phyloP scores from a whole-genome alignment of 2,113 vertebrate genomes.

The Megaceryle torquata region DNA sequence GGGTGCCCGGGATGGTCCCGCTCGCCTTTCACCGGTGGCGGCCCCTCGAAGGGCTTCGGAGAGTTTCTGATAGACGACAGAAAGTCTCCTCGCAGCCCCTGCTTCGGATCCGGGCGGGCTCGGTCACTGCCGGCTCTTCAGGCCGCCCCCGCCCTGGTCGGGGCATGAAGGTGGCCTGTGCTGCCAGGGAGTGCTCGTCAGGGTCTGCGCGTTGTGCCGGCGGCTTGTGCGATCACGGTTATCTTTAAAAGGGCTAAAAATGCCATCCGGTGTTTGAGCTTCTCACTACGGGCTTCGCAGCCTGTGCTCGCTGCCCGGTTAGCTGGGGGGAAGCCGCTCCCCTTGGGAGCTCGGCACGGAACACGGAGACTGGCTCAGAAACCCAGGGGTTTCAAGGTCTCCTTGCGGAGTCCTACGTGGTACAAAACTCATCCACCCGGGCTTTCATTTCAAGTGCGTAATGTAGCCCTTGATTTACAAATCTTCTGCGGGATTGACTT shows the following conservation, averaged over 20 bases:
- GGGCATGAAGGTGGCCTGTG: background rate
- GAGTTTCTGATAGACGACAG: rapidly evolving
- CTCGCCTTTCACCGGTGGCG: background rate
- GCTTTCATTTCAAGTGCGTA: background rate
- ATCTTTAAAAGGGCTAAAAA: background rate
- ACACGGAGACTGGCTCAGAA: background rate
- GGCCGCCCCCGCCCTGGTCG: background rate
- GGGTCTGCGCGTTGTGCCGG: too few relatives aligned
- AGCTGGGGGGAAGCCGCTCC: background rate
- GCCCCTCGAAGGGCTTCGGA: background rate
- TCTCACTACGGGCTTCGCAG: background rate
- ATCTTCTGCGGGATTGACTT: background rate
- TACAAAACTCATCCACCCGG: background rate
- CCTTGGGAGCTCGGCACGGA: background rate
- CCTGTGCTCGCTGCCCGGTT: background rate
- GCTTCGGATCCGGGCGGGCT: too few relatives aligned
- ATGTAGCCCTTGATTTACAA: background rate
- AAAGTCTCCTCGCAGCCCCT: rapidly evolving
- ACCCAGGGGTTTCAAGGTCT: background rate
- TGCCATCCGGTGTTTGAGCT: rapidly evolving
- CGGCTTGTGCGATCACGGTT: too few relatives aligned
- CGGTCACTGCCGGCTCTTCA: background rate
- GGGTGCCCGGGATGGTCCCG: background rate
- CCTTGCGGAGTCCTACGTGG: rapidly evolving
- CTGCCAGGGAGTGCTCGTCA: rapidly evolving